Percentiles rank a stretch among this genome's conserved stretches.
Conservation (phyloP, 1,140 invertebrate genomes). For the Oryzaephilus surinamensis region DNA sequence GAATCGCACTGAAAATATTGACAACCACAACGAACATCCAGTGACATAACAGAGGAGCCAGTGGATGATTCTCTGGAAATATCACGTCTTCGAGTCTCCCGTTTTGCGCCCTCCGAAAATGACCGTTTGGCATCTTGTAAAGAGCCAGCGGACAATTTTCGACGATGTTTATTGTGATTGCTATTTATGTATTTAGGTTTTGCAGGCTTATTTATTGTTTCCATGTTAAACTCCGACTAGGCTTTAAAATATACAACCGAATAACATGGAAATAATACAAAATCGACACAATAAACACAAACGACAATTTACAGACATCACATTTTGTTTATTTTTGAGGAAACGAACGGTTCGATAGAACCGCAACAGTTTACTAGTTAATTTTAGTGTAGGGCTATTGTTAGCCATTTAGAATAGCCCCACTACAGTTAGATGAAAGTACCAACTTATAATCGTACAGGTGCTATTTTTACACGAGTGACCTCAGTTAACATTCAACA, state of each 20-base stretch:
- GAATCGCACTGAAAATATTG: slow-evolving; percentile 73
- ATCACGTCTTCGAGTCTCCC: slow-evolving; percentile 40
- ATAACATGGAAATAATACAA: no score
- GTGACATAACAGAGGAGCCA: slow-evolving; percentile 54
- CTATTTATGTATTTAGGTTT: slow-evolving; percentile 6
- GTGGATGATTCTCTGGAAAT: slow-evolving; percentile 44
- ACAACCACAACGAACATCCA: slow-evolving; percentile 72
- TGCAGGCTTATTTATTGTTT: slow-evolving; percentile 2
- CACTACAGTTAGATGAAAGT: no score
- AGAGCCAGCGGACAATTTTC: slow-evolving; percentile 13
- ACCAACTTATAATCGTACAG: no score
- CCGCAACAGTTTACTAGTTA: slow-evolving; percentile 12
- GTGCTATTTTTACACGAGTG: slow-evolving; percentile 13
- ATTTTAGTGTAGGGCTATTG: slow-evolving; percentile 16
- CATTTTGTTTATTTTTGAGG: slow-evolving; percentile 8
- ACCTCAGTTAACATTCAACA: no score
- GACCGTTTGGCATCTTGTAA: slow-evolving; percentile 36
- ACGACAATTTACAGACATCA: slow-evolving; percentile 1
- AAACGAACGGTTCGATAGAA: slow-evolving; percentile 5
- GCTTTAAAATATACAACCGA: no score
- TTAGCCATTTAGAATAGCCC: no score
- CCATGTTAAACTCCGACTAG: no score
- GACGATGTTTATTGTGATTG: slow-evolving; percentile 10
- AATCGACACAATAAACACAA: no score
- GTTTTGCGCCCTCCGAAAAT: slow-evolving; percentile 49